Conservation (phyloP, 2,888 invertebrate species). For the Podabrus alpinus region DNA sequence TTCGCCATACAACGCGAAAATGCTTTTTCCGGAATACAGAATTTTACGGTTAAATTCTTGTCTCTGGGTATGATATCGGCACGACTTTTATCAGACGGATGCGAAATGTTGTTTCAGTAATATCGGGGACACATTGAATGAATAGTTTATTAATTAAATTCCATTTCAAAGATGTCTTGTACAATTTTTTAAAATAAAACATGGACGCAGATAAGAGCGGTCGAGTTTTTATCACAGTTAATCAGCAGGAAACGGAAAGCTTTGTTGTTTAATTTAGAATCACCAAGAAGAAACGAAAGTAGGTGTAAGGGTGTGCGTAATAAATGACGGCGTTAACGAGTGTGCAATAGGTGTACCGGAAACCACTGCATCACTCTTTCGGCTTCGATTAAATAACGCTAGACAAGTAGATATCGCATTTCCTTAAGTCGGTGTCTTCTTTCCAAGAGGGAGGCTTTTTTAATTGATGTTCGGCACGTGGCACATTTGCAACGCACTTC, state of each 20-base stretch:
- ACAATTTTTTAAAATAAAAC: neutral
- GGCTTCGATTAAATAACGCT: conserved; percentile 35
- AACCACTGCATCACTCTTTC: conserved; percentile 43
- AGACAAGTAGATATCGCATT: conserved; percentile 18
- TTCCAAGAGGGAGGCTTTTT: conserved; percentile 10
- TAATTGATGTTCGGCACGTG: conserved; percentile 23
- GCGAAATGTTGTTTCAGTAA: conserved; percentile 36
- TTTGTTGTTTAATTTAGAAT: neutral
- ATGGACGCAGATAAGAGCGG: neutral
- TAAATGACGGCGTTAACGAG: conserved; percentile 41
- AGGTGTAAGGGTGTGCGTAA: conserved; percentile 35
- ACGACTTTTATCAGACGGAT: conserved; percentile 28
- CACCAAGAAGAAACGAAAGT: conserved; percentile 2
- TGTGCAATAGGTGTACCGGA: conserved; percentile 40
- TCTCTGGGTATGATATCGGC: conserved; percentile 26
- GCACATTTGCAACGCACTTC: conserved; percentile 7
- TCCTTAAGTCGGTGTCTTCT: conserved; percentile 12
- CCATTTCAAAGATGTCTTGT: neutral
- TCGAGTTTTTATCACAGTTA: neutral
- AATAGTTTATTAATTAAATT: conserved; percentile 23
- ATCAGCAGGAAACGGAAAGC: neutral
- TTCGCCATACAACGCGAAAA: conserved; percentile 26
- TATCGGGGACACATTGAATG: conserved; percentile 34
- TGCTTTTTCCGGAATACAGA: conserved; percentile 30
- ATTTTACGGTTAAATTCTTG: conserved; percentile 32